Evolutionary conservation across 2,113 vertebrate species (phyloP).

Genomic region (Planiliza haematocheilus): DNA sequence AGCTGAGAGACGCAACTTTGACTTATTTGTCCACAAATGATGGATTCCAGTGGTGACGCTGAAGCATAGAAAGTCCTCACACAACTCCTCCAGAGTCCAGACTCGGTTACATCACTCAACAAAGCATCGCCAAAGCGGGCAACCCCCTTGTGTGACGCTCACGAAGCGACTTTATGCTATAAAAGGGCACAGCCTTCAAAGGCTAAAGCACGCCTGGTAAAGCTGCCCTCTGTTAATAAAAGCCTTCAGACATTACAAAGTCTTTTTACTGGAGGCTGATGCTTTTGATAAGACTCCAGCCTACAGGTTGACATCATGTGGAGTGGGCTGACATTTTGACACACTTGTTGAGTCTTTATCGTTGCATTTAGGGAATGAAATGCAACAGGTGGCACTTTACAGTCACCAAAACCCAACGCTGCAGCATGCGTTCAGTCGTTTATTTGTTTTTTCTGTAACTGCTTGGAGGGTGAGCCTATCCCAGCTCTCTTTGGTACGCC

Average conservation of each 20-base stretch:
- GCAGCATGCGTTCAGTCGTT: too few relatives aligned
- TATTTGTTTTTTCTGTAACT: too few relatives aligned
- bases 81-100: conserved; percentile 36
- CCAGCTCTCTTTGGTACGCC: too few relatives aligned
- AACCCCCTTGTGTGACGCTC: conserved; percentile 59
- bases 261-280: conserved; percentile 16
- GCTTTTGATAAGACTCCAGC: conserved; percentile 23
- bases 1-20: too few relatives aligned
- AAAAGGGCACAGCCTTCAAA: conserved; percentile 46
- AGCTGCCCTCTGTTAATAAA: conserved; percentile 35
- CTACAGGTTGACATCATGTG: conserved; percentile 33
- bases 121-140: conserved; percentile 52
- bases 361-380: conserved; percentile 15
- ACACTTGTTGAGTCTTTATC: conserved; percentile 21
- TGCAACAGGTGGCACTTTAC: conserved; percentile 30
- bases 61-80: conserved; percentile 13
- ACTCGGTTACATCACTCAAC: conserved; percentile 58
- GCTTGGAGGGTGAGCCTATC: too few relatives aligned
- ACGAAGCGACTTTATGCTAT: conserved; percentile 49
- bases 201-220: conserved; percentile 22
- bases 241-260: conserved; percentile 18
- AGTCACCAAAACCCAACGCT: conserved; percentile 18
- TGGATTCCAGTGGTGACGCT: not conserved
- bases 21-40: not conserved
- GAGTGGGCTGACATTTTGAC: conserved; percentile 43